Evolutionary conservation across 1,140 invertebrate genomes (phyloP), one percentile per base, ranked within the genome.

Genomic region (Latrodectus geometricus): DNA sequence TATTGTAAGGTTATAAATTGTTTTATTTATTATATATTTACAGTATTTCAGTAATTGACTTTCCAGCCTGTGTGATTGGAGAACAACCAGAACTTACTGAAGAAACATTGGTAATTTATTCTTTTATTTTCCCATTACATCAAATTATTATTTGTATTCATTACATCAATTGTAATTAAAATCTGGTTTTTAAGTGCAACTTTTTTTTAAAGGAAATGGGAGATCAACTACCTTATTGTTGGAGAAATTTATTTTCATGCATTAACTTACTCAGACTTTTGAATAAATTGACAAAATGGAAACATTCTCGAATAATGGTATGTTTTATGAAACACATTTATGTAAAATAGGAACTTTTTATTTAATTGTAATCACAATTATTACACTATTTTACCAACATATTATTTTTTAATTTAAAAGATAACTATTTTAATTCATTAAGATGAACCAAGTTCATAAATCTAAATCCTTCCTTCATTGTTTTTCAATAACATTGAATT

Each of bases 201-300:
- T 81, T 81, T 85, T 61, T 48, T 72, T 88, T 88, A 3, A 88
- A 92, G 90, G 96, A 97, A 91, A 95, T 97, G 89, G 96, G 96
- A 21, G 96, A 97, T 89, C 94, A 94, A 88, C 94, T 96, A 86
- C 93, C 94, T 68, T 99, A 95, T 92, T 98, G 97, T 70, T 99
- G 98, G 98, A 93, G 98, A 88, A 99, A 99, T 93, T 94, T 99
- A 35, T 99, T 99, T 92, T 97, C 97, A 3, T 99, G 98, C 90
- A 99, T 99, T 74, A 99, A 99, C 93, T 91, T 99, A 54, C 92
- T 99, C 61, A 93, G 98, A 89, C 97, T 99, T 89, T 93, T 99
- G 35, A 99, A 99, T 91, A 99, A 99, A 93, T 92, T 99, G 66
- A 99, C 97, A 54, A 99, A 99, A 91, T 99, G 98, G 97, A 99